A percentile compares a stretch with the other conserved stretches of the same genome.
Conservation (phyloP, 2,888 invertebrate genomes). For the Oeneis ivallda region DNA sequence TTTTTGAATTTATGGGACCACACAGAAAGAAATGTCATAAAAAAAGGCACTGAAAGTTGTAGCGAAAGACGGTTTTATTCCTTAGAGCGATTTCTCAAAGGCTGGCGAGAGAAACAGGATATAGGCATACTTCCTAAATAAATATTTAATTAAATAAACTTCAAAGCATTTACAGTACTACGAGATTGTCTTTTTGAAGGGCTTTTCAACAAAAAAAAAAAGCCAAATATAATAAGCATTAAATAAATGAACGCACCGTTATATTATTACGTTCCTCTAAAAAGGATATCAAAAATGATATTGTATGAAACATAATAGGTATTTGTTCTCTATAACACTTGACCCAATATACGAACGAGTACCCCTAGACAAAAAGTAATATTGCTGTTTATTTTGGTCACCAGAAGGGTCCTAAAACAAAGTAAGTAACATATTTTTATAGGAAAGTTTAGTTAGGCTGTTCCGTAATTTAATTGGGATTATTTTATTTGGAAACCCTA, state of each 20-base stretch:
- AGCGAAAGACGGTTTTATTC: too few relatives aligned
- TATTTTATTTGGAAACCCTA: not conserved
- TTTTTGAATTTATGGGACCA: too few relatives aligned
- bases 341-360: not conserved
- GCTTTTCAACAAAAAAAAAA: not conserved
- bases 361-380: not conserved
- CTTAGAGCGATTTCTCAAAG: too few relatives aligned
- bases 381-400: not conserved
- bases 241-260: not conserved
- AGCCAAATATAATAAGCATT: not conserved
- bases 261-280: not conserved
- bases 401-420: not conserved
- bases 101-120: too few relatives aligned
- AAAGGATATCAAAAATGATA: not conserved
- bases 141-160: too few relatives aligned
- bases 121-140: too few relatives aligned
- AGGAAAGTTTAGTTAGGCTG: not conserved
- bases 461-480: not conserved
- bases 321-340: not conserved
- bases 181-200: too few relatives aligned
- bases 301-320: not conserved
- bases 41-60: too few relatives aligned
- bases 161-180: too few relatives aligned
- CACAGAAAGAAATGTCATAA: too few relatives aligned
- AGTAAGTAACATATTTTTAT: slow-evolving; percentile 2